A percentile compares a stretch with the other conserved stretches of the same genome.
phyloP scores from a whole-genome alignment of 2,113 vertebrate species.

The Athene noctua region DNA sequence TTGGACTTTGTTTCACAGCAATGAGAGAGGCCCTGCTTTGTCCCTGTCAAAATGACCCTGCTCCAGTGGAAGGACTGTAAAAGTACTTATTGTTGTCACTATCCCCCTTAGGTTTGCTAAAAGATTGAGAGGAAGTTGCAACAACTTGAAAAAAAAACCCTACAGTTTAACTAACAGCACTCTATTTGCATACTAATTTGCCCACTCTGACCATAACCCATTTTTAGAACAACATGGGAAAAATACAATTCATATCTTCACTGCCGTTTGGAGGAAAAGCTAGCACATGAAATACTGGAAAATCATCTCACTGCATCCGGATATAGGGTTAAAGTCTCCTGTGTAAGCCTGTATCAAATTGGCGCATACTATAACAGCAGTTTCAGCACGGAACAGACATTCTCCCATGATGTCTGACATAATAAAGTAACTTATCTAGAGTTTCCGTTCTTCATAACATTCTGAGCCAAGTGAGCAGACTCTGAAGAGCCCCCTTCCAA shows the following conservation, averaged over 20 bases:
- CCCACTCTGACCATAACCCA: slow-evolving; percentile 31
- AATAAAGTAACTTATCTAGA: neutral
- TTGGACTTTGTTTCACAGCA: neutral
- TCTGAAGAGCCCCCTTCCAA: neutral
- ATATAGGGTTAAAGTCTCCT: slow-evolving; percentile 26
- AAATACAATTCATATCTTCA: slow-evolving; percentile 36
- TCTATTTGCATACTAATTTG: slow-evolving; percentile 47
- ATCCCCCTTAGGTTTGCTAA: neutral
- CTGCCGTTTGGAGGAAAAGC: slow-evolving; percentile 15
- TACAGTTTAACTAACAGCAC: slow-evolving; percentile 10
- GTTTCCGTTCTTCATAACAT: neutral
- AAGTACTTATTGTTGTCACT: neutral
- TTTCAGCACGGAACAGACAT: neutral
- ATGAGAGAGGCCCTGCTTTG: neutral
- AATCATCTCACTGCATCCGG: slow-evolving; percentile 7
- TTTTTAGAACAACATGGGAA: slow-evolving; percentile 54
- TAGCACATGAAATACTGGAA: neutral
- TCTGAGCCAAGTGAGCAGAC: neutral
- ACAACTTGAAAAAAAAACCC: neutral
- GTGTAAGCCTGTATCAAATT: neutral
- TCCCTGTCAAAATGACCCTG: neutral
- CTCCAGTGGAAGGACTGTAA: neutral
- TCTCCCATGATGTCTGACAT: neutral
- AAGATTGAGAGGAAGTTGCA: slow-evolving; percentile 15
- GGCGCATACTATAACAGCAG: neutral